Conservation (phyloP, 2,113 vertebrate species). For the Periophthalmus modestus region DNA sequence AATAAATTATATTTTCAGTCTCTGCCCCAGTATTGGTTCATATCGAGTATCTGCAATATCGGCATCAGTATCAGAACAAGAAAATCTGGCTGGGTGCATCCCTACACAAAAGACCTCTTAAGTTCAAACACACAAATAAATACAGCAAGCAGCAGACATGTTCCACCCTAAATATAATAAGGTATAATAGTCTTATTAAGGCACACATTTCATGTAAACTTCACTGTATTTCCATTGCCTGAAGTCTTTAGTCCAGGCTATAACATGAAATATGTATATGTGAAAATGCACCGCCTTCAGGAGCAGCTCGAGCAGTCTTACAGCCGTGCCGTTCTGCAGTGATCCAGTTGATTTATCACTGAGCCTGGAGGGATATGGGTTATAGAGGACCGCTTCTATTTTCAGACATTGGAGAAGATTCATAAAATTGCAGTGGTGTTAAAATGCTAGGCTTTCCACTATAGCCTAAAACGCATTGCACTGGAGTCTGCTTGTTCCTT, state of each 20-base stretch:
- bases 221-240: not conserved
- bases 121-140: not conserved
- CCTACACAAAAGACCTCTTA: not conserved
- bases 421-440: slow-evolving; percentile 17
- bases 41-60: no score
- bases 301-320: not conserved
- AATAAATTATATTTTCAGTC: no score
- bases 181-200: not conserved
- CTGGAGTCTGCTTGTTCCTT: slow-evolving; percentile 10
- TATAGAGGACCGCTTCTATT: slow-evolving; percentile 4
- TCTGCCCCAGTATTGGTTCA: no score
- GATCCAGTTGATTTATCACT: slow-evolving; percentile 3
- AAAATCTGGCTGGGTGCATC: no score
- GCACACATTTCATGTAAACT: not conserved
- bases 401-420: slow-evolving; percentile 8
- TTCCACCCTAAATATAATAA: no score
- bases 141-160: not conserved
- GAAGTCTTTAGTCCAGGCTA: not conserved
- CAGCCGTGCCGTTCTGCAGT: not conserved
- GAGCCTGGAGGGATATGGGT: not conserved
- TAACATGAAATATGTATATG: not conserved
- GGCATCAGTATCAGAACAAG: no score
- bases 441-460: not conserved
- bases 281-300: not conserved
- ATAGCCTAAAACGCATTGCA: slow-evolving; percentile 7